Evolutionary conservation across 2,888 invertebrate species (phyloP).

Genomic region (Epinotia brunnichana): DNA sequence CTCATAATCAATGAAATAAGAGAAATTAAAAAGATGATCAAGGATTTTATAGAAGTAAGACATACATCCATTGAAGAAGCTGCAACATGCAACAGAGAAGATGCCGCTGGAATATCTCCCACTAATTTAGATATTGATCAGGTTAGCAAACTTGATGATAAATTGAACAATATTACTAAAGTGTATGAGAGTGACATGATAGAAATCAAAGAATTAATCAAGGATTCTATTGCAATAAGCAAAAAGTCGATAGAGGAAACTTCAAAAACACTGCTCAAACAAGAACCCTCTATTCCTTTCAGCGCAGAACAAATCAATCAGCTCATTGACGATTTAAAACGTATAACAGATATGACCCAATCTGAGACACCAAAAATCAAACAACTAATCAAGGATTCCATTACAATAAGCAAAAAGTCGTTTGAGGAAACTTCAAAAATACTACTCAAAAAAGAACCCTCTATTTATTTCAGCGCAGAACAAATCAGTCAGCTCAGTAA

Average conservation of each 20-base stretch:
- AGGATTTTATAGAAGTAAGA: neutral
- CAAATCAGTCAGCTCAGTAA: neutral
- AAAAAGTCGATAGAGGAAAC: neutral
- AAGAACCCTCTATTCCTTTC: neutral
- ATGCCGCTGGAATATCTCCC: neutral
- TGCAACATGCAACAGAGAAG: neutral
- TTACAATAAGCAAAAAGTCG: neutral
- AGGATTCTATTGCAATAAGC: neutral
- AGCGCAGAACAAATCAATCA: neutral
- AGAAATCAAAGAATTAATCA: slow-evolving; percentile 1
- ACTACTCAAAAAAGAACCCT: neutral
- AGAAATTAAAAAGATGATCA: neutral
- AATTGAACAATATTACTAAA: neutral
- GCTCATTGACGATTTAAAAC: neutral
- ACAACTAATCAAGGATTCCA: neutral
- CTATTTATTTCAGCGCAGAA: neutral
- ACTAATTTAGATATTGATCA: neutral
- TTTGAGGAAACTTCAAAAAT: too few species aligned
- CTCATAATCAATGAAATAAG: neutral
- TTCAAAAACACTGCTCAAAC: neutral
- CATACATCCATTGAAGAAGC: neutral
- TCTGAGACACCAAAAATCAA: neutral
- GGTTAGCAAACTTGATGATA: neutral
- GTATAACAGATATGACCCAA: neutral
- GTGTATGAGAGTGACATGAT: slow-evolving; percentile 3